Percentiles rank a stretch among this genome's conserved stretches.
Evolutionary conservation across 2,888 invertebrate species (phyloP).

Genomic region (Zele albiditarsus): DNA sequence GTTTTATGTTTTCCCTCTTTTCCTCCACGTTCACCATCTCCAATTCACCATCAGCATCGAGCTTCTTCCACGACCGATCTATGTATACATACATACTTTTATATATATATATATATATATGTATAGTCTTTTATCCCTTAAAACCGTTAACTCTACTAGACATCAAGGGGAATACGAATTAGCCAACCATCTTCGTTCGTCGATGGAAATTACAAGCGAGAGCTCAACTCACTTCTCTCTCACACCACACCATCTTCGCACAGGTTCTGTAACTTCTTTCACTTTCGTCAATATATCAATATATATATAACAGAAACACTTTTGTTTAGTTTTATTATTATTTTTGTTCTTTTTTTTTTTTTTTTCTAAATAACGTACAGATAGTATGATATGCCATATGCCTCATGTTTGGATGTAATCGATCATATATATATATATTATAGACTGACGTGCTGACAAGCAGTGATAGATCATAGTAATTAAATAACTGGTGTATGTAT

Average conservation of each 20-base stretch:
- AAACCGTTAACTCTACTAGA: constrained; percentile 71
- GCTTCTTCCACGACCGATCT: neutral
- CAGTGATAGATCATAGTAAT: constrained; percentile 71
- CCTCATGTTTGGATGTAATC: constrained; percentile 53
- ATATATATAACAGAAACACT: neutral
- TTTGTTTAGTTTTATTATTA: neutral
- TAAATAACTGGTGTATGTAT: constrained; percentile 66
- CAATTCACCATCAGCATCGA: neutral
- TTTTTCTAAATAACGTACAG: neutral
- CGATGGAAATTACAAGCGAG: constrained; percentile 62
- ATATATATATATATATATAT: constrained; percentile 50
- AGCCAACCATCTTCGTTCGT: constrained; percentile 60
- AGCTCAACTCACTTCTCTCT: constrained; percentile 32
- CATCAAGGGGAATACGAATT: constrained; percentile 72
- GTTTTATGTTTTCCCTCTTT: constrained; percentile 14
- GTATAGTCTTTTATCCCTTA: constrained; percentile 71
- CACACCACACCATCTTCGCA: neutral
- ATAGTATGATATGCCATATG: neutral
- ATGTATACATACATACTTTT: neutral
- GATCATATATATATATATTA: constrained; percentile 65
- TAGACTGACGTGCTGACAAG: constrained; percentile 67
- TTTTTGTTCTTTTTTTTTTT: neutral
- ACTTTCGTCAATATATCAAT: neutral
- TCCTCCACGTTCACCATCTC: constrained; percentile 20
- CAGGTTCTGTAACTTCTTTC: too few species aligned